A percentile compares a stretch with the other conserved stretches of the same genome.
Conservation (phyloP, 2,888 invertebrate species). For the Ceraclea dissimilis region DNA sequence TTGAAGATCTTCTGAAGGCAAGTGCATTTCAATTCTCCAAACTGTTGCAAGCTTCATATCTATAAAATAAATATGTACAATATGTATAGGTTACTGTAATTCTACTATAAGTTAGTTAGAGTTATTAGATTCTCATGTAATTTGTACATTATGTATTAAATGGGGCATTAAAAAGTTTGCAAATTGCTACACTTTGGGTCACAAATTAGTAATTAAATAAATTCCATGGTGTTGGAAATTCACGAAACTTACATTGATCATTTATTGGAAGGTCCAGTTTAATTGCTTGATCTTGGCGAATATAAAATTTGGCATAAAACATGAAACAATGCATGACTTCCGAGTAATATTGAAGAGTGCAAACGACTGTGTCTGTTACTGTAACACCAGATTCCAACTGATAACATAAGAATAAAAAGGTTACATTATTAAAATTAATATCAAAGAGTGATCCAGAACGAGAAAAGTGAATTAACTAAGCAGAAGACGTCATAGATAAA, state of each 20-base stretch:
- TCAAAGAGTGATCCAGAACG: not conserved
- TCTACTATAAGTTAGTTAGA: not conserved
- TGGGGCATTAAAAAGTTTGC: too few relatives aligned
- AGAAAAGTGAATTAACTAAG: not conserved
- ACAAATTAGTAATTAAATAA: too few relatives aligned
- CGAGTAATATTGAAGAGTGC: conserved; percentile 38
- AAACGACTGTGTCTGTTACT: conserved; percentile 27
- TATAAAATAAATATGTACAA: too few relatives aligned
- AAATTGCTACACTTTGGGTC: too few relatives aligned
- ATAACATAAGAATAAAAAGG: conserved; percentile 2
- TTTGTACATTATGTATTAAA: too few relatives aligned
- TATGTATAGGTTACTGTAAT: too few relatives aligned
- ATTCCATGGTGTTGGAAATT: too few relatives aligned
- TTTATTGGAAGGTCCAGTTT: conserved; percentile 17
- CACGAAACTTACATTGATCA: conserved; percentile 16
- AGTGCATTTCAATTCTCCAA: conserved; percentile 38
- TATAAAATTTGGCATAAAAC: conserved; percentile 34
- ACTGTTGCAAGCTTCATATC: conserved; percentile 37
- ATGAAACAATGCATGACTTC: conserved; percentile 34
- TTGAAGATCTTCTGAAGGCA: conserved; percentile 23
- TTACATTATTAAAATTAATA: not conserved
- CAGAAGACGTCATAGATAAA: not conserved
- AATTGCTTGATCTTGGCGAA: conserved; percentile 30
- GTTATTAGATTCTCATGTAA: too few relatives aligned
- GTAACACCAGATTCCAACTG: conserved; percentile 4